Conservation (phyloP, 2,113 vertebrate species). For the Ptyas mucosa region DNA sequence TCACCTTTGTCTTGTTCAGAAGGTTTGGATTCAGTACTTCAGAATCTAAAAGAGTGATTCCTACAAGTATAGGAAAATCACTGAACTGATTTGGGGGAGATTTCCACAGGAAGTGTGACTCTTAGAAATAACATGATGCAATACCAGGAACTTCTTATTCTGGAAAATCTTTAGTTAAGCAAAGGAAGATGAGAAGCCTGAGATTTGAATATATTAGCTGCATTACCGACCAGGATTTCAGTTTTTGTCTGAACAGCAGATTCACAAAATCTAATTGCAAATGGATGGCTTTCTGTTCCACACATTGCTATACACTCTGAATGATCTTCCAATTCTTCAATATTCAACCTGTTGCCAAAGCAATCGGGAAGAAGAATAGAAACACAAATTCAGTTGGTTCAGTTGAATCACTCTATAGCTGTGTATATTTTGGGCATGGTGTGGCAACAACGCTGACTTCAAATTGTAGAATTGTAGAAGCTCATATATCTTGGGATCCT, state of each 20-base stretch:
- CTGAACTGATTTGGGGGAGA: background rate
- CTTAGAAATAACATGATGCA: background rate
- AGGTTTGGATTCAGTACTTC: background rate
- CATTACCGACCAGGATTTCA: background rate
- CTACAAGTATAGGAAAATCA: background rate
- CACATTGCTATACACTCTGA: background rate
- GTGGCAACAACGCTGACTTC: background rate
- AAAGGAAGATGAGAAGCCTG: background rate
- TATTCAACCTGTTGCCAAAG: background rate
- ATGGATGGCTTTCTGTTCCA: background rate
- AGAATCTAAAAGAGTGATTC: background rate
- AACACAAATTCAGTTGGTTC: background rate
- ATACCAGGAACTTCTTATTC: background rate
- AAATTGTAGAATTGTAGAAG: background rate
- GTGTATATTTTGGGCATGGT: background rate
- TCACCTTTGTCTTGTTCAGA: background rate
- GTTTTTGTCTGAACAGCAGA: background rate
- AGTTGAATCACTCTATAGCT: background rate
- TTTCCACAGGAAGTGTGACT: background rate
- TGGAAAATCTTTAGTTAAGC: background rate
- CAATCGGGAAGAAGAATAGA: background rate
- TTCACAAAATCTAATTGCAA: background rate
- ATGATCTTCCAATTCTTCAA: background rate
- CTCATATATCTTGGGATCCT: background rate
- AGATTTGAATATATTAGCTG: background rate